These are phyloP conservation scores for Sitophilus oryzae DNA, from an alignment of 1,140 invertebrate species.

Conservation along the genomic window DNA sequence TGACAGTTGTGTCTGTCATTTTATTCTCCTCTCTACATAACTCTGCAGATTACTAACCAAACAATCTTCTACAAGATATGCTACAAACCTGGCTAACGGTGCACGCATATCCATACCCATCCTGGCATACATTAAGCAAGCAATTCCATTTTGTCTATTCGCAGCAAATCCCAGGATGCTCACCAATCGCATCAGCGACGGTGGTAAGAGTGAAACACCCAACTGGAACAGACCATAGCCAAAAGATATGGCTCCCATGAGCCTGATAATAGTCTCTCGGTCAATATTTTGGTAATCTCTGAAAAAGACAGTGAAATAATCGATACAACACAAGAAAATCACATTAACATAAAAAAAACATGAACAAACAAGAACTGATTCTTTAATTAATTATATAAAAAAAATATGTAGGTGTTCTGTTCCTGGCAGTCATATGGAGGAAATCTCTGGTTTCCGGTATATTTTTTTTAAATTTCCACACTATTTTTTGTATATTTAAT, in stretches of 20 bases:
- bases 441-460: no score
- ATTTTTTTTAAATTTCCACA: no score
- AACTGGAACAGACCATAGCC: constrained; percentile 69
- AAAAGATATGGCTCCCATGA: constrained; percentile 66
- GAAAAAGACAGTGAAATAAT: not conserved
- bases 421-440: no score
- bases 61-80: no score
- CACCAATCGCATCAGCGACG: constrained; percentile 59
- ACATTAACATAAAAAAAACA: constrained; percentile 11
- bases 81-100: constrained; percentile 61
- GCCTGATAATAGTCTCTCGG: constrained; percentile 49
- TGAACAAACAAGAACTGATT: not conserved
- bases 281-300: constrained; percentile 21
- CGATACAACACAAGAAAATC: not conserved
- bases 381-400: no score
- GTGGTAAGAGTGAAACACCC: constrained; percentile 63
- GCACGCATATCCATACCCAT: constrained; percentile 64
- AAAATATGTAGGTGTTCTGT: no score
- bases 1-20: no score
- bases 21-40: no score
- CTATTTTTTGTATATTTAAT: no score
- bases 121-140: constrained; percentile 60
- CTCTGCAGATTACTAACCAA: no score
- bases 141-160: constrained; percentile 56
- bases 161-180: constrained; percentile 69